A percentile compares a stretch with the other conserved stretches of the same genome.
These are phyloP conservation scores for Oreochromis aureus DNA, from an alignment of 2,113 vertebrate genomes.

Conservation along the genomic window DNA sequence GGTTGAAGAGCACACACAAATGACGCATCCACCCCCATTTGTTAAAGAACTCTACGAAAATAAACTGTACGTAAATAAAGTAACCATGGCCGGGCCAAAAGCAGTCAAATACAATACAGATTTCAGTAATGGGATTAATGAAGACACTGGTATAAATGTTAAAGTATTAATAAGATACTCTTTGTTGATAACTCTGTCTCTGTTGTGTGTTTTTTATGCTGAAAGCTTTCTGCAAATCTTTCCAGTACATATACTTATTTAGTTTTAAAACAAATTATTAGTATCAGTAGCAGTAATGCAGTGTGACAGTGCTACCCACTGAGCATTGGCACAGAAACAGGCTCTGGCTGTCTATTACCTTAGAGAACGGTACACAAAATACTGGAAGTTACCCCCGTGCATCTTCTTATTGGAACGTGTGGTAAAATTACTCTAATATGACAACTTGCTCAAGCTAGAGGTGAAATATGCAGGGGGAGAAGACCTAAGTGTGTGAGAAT, in stretches of 20 bases:
- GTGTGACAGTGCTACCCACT: not conserved
- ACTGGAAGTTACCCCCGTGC: rapidly evolving
- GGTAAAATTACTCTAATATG: not conserved
- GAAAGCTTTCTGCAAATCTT: not conserved
- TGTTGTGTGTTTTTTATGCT: not conserved
- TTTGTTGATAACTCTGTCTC: not conserved
- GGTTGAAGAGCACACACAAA: not conserved
- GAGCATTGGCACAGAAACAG: not conserved
- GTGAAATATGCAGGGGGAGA: not conserved
- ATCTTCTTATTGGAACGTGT: not conserved
- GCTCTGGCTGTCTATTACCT: not conserved
- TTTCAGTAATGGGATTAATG: not conserved
- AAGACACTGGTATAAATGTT: not conserved
- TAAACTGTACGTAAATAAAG: not conserved
- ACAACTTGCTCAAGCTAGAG: not conserved
- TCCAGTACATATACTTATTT: not conserved
- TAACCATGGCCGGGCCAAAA: not conserved
- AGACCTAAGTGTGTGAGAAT: not conserved
- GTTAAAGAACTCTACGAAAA: not conserved
- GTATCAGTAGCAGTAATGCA: rapidly evolving
- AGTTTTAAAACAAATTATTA: not conserved
- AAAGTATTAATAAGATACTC: not conserved
- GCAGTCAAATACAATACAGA: not conserved
- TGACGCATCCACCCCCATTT: not conserved
- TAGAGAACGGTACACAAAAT: not conserved